Evolutionary conservation across 2,797 vertebrate genomes (phyloP), one percentile per base, ranked within the genome.

Genomic region (Limnodromus scolopaceus): DNA sequence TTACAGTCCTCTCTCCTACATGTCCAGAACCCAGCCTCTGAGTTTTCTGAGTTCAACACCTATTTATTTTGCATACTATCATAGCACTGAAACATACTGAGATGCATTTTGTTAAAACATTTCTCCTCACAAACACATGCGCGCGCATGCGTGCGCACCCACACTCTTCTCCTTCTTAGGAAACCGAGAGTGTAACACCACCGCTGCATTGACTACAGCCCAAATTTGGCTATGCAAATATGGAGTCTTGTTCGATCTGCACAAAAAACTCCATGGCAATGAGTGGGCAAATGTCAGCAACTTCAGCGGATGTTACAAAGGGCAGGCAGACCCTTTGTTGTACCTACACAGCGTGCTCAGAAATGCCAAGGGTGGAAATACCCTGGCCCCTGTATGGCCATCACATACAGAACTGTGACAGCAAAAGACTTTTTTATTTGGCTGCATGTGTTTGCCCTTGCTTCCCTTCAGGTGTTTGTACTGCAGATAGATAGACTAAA

Each of bases 231-330:
- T 58, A 16, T 54, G 28, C 10, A 92, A 76, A 57, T n/a, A 66
- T 2, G 25, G 16, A 64, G 36, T 16, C 60, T 53, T 32, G 4
- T 65, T 86, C 2, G 0, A 58, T 54, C n/a, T 55, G 24, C 53
- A 68, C 30, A 69, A 80, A 82, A n/a, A 93, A 34, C 20, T 72
- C 57, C 23, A 32, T 22, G 48, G 12, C 57, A 89, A 48, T 75
- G 46, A 65, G 30, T 25, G 43, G 17, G 23, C 41, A 43, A 79
- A 63, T n/a, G 5, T 69, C 69, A 86, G 61, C 20, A 68, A 11
- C 28, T 74, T 32, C 68, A 64, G 49, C 0, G 0, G 49, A 9
- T 0, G 1, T 51, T 68, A n/a, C 17, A 23, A 79, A 66, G 22
- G 43, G 25, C 55, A 48, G 49, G 24, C 4, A 60, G 6, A 48